Evolutionary conservation across 2,113 vertebrate genomes (phyloP).

Genomic region (Takifugu flavidus): DNA sequence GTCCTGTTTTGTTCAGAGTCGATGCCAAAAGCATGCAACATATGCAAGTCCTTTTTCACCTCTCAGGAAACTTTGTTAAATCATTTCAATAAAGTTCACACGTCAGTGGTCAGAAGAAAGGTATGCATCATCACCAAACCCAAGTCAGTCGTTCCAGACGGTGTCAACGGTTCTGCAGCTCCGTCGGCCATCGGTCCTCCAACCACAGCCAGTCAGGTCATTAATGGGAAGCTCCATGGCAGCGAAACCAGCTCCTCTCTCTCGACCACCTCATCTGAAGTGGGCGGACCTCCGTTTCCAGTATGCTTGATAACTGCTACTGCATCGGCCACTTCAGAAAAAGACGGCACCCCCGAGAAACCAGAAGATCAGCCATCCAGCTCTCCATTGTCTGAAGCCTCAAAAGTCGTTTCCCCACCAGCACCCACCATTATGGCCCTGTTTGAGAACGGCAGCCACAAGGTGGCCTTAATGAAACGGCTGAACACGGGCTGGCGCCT

Average conservation of each 20-base stretch:
- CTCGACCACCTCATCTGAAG: background rate
- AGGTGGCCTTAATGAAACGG: slow-evolving; percentile 44
- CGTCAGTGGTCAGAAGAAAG: slow-evolving; percentile 50
- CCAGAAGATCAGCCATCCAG: background rate
- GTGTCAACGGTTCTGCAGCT: background rate
- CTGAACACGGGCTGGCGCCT: slow-evolving; percentile 61
- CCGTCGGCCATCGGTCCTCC: slow-evolving; percentile 1
- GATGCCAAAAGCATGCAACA: slow-evolving; percentile 43
- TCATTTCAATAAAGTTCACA: slow-evolving; percentile 51
- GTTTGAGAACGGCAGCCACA: slow-evolving; percentile 62
- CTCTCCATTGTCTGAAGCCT: background rate
- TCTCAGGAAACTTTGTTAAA: slow-evolving; percentile 28
- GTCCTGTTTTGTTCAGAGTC: slow-evolving; percentile 45
- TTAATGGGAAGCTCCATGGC: slow-evolving; percentile 17
- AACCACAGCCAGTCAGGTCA: slow-evolving; percentile 6
- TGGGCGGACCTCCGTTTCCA: background rate
- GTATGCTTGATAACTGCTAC: background rate
- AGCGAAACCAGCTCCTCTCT: slow-evolving; percentile 3
- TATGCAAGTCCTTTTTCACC: slow-evolving; percentile 50
- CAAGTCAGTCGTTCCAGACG: background rate
- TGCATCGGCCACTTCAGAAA: background rate
- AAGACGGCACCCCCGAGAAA: background rate
- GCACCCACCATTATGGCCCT: slow-evolving; percentile 51
- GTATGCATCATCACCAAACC: slow-evolving; percentile 34
- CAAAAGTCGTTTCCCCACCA: background rate